Conservation (phyloP, 2,888 invertebrate species). For the Gymnocheta viridis region DNA sequence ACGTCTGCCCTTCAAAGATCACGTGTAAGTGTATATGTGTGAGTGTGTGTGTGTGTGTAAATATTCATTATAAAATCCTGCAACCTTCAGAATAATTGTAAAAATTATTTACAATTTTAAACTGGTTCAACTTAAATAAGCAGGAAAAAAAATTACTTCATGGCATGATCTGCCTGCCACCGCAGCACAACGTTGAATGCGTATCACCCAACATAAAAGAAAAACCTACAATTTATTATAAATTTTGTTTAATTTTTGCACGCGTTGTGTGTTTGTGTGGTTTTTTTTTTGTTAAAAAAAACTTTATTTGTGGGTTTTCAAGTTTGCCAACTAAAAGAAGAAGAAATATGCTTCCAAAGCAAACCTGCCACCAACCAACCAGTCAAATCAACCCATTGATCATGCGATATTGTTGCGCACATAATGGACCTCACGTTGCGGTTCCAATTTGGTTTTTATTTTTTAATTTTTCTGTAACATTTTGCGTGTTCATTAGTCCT, state of each 20-base stretch:
- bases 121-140: conserved; percentile 60
- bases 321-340: conserved; percentile 38
- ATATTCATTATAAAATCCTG: conserved; percentile 33
- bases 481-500: conserved; percentile 61
- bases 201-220: conserved; percentile 43
- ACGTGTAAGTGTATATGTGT: not conserved
- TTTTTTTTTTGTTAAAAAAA: not conserved
- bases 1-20: conserved; percentile 40
- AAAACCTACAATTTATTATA: conserved; percentile 60
- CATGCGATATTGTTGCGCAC: conserved; percentile 40
- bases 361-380: conserved; percentile 11
- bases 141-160: not conserved
- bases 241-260: conserved; percentile 39
- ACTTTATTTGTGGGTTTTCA: conserved; percentile 56
- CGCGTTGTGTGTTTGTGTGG: conserved; percentile 13
- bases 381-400: conserved; percentile 42
- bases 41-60: not conserved
- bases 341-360: not conserved
- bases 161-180: conserved; percentile 25
- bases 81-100: conserved; percentile 66
- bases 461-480: conserved; percentile 41
- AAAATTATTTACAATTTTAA: conserved; percentile 58
- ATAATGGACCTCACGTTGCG: conserved; percentile 65
- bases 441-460: conserved; percentile 19
- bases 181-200: not conserved